Conservation (phyloP, 2,888 invertebrate species). For the Callyntrura sp. region DNA sequence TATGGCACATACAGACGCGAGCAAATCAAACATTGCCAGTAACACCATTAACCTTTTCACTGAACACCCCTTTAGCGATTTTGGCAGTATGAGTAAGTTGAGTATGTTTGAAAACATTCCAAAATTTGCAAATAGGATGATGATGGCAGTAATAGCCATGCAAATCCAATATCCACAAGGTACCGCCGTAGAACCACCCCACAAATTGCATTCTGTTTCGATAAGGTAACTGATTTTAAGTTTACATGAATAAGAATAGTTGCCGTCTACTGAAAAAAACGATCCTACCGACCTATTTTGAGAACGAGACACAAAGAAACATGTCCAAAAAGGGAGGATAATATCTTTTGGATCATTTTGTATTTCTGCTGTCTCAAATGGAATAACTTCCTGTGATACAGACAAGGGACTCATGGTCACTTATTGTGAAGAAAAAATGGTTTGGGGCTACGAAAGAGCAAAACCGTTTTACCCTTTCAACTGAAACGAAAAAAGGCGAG, state of each 20-base stretch:
- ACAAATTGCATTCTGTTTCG: slow-evolving; percentile 49
- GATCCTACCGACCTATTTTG: slow-evolving; percentile 39
- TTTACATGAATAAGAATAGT: slow-evolving; percentile 59
- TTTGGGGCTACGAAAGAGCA: background rate
- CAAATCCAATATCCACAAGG: slow-evolving; percentile 75
- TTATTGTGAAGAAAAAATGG: background rate
- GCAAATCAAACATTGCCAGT: slow-evolving; percentile 69
- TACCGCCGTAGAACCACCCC: background rate
- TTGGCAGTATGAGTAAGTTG: slow-evolving; percentile 70
- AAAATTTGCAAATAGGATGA: slow-evolving; percentile 65
- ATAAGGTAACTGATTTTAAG: slow-evolving; percentile 57
- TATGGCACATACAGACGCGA: slow-evolving; percentile 70
- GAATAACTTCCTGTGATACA: slow-evolving; percentile 5
- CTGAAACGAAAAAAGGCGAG: background rate
- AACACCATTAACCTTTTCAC: slow-evolving; percentile 70
- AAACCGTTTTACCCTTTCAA: background rate
- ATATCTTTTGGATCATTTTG: slow-evolving; percentile 4
- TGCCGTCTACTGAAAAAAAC: slow-evolving; percentile 24
- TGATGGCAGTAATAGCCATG: slow-evolving; percentile 51
- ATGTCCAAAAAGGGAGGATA: slow-evolving; percentile 67
- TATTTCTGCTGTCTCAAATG: background rate
- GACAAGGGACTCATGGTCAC: background rate
- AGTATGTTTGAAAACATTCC: slow-evolving; percentile 72
- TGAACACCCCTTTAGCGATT: slow-evolving; percentile 70
- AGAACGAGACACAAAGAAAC: slow-evolving; percentile 61